These are phyloP conservation scores for Eristalinus sepulchralis DNA, from an alignment of 2,888 invertebrate species.

Conservation along the genomic window DNA sequence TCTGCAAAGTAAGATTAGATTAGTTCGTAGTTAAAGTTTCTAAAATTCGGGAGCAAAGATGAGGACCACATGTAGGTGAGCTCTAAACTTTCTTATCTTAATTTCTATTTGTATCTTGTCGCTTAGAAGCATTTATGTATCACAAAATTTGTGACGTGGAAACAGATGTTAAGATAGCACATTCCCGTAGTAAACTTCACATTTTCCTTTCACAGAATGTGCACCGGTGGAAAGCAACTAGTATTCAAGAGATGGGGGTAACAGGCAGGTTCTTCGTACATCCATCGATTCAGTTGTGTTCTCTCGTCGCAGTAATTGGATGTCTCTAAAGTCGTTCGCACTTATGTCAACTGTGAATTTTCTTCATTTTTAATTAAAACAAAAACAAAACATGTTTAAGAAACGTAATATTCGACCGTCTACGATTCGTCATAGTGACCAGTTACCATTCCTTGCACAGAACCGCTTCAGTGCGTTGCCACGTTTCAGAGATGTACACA, in stretches of 20 bases:
- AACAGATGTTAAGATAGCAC: constrained; percentile 22
- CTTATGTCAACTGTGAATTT: constrained; percentile 25
- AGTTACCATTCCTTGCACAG: constrained; percentile 78
- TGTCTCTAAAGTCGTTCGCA: constrained; percentile 12
- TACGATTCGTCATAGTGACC: constrained; percentile 74
- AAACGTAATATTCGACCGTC: constrained; percentile 48
- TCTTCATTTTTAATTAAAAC: not conserved
- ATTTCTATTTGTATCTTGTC: too few relatives aligned
- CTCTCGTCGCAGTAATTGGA: constrained; percentile 32
- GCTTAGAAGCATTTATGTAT: too few relatives aligned
- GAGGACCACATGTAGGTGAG: too few relatives aligned
- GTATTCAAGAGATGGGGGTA: constrained; percentile 12
- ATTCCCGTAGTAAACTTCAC: constrained; percentile 17
- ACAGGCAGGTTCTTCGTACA: constrained; percentile 42
- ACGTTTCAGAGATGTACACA: constrained; percentile 75
- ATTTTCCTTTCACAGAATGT: constrained; percentile 19
- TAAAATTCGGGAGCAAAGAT: too few relatives aligned
- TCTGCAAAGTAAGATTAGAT: too few relatives aligned
- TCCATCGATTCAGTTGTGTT: constrained; percentile 47
- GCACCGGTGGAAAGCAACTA: constrained; percentile 31
- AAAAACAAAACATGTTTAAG: constrained; percentile 42
- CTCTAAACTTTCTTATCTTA: too few relatives aligned
- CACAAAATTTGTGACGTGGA: not conserved
- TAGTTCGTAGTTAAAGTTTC: too few relatives aligned
- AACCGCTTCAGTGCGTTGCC: constrained; percentile 79